Evolutionary conservation across 2,113 vertebrate species (phyloP), one percentile per base, ranked within the genome.

Genomic region (Prochilodus magdalenae): DNA sequence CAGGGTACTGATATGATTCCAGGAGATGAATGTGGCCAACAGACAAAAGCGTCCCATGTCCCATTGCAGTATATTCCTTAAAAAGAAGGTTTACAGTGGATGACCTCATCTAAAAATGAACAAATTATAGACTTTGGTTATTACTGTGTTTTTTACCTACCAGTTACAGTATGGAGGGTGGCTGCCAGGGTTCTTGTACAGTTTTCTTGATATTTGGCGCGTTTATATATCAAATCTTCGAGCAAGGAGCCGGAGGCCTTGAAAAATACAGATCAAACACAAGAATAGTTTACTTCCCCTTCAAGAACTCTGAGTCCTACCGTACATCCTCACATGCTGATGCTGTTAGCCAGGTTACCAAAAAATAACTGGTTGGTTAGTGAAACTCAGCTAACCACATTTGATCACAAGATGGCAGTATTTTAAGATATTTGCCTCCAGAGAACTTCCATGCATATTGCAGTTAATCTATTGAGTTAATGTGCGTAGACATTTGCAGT

Each of bases 1-100:
- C 98, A 99, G 69, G 95, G 94, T 67, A 98, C 94, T 0, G 97
- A 97, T 49, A 99, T 93, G 0, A 96, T 97, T 83, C 98, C 98
- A 22, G 97, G 95, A 55, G 83, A 72, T 20, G 98, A 98, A 87
- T 96, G 92, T 67, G 98, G 97, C 97, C 97, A 99, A 86, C 98
- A 99, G 22, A 92, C 93, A 73, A 94, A 97, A 0, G 57, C 85
- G 89, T 99, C 98, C 73, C 97, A 98, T 0, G 92, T 94, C 82
- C 96, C 96, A 15, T 96, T 97, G 80, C 98, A 99, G 65, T 93
- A 93, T 3, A 94, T 77, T 86, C 95, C 97, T 98, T 87, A 0
- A 29, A 88, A 29, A 27, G 59, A 75, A 49, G 88, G 27, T 62
- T 20, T 53, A 67, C 20, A 22, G 24, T 63, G 4, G 49, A 0